Conservation (phyloP, 2,888 invertebrate species). For the Agapostemon virescens region DNA sequence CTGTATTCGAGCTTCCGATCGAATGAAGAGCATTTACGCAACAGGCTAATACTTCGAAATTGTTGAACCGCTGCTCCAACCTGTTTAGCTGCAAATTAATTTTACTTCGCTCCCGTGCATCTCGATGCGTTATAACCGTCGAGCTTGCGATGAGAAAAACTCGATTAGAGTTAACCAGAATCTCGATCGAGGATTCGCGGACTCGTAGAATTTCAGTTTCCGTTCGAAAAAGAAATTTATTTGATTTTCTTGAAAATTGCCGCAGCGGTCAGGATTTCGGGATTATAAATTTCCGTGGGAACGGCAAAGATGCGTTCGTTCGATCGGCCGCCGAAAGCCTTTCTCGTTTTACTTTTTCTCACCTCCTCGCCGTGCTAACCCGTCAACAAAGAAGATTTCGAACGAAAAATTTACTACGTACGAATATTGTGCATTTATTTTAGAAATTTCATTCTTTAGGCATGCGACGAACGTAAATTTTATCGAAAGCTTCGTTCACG, state of each 20-base stretch:
- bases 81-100: not conserved
- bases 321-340: not conserved
- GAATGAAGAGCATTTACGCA: not conserved
- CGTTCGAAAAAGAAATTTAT: not conserved
- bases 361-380: not conserved
- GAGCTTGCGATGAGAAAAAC: not conserved
- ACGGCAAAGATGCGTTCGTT: not conserved
- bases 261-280: not conserved
- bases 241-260: not conserved
- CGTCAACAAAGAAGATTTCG: not conserved
- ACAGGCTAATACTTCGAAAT: not conserved
- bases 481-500: not conserved
- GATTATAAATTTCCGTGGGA: not conserved
- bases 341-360: not conserved
- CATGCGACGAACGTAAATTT: not conserved
- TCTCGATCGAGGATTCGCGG: not conserved
- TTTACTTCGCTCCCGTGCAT: not conserved
- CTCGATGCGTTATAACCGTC: not conserved
- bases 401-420: not conserved
- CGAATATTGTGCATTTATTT: not conserved
- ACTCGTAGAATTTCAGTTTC: not conserved
- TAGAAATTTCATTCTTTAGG: not conserved
- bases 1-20: not conserved
- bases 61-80: not conserved
- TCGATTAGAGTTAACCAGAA: not conserved